These are phyloP conservation scores for human DNA, from an alignment of 2,113 vertebrate species.

Conservation along the genomic window GRCh38 chr1:221246001-221246500, in stretches of 20 bases:
- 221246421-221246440: background rate
- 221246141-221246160: too few species aligned
- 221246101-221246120: too few species aligned
- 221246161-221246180: too few species aligned
- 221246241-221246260: background rate
- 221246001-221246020: too few species aligned
- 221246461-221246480: accelerated
- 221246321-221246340: background rate
- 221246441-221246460: background rate
- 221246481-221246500: background rate
- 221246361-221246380: background rate
- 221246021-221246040: too few species aligned
- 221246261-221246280: background rate
- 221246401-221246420: too few species aligned
- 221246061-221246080: too few species aligned
- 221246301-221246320: background rate
- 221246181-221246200: background rate
- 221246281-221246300: background rate
- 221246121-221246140: too few species aligned
- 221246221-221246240: background rate
- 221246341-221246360: background rate
- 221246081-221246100: too few species aligned
- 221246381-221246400: background rate
- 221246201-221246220: background rate
- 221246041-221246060: too few species aligned